Conservation (phyloP, 2,113 vertebrate genomes). For the Odontophorus gujanensis region DNA sequence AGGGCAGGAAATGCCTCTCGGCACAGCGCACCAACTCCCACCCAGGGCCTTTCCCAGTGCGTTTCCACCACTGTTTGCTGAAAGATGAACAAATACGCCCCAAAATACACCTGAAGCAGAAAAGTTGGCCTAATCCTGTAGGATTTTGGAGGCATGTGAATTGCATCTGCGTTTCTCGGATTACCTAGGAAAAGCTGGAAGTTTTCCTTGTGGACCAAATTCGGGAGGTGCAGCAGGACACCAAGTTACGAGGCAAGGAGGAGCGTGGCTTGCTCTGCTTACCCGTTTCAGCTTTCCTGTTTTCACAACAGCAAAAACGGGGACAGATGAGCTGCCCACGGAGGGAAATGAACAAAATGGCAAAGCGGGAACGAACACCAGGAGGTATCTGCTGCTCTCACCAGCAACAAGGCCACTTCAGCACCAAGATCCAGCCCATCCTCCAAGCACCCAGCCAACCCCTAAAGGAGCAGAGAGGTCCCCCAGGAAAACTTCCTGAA, state of each 20-base stretch:
- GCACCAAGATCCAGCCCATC: not conserved
- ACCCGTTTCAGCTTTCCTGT: not conserved
- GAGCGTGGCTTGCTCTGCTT: not conserved
- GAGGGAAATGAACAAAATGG: not conserved
- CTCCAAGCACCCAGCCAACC: not conserved
- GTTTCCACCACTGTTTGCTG: constrained; percentile 47
- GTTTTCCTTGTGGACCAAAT: not conserved
- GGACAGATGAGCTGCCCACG: not conserved
- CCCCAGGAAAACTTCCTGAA: not conserved
- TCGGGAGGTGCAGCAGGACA: not conserved
- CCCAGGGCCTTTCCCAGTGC: constrained; percentile 37
- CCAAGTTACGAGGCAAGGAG: not conserved
- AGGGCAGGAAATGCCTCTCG: constrained; percentile 62
- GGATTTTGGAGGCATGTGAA: not conserved
- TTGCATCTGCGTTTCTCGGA: not conserved
- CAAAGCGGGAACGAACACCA: fast-evolving
- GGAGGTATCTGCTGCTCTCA: not conserved
- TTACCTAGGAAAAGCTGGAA: not conserved
- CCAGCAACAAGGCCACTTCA: not conserved
- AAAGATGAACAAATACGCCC: constrained; percentile 48
- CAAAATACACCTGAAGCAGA: constrained; percentile 35
- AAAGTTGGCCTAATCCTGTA: not conserved
- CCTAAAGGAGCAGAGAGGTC: not conserved
- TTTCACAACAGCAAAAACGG: not conserved
- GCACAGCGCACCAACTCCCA: constrained; percentile 39